Evolutionary conservation across 2,797 vertebrate species (phyloP).

Genomic region (Kryptopterus vitreolus): DNA sequence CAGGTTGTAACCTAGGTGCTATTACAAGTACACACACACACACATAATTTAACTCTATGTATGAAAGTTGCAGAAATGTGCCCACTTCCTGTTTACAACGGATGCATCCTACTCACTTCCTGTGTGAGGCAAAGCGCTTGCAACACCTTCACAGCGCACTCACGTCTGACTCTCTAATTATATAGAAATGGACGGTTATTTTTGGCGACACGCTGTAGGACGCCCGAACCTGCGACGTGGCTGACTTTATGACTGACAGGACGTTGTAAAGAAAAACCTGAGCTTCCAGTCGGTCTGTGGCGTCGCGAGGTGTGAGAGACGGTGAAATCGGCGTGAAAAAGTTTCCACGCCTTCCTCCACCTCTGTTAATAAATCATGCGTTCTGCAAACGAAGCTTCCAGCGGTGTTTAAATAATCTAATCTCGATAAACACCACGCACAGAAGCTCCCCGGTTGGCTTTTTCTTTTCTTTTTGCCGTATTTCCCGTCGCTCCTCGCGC

Average conservation of each 20-base stretch:
- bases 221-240: background rate
- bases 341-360: background rate
- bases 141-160: background rate
- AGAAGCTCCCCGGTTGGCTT: constrained; percentile 47
- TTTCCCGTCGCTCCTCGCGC: background rate
- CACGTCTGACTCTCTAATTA: no score
- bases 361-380: background rate
- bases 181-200: background rate
- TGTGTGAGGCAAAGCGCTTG: background rate
- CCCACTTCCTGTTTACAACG: constrained; percentile 19
- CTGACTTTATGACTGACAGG: no score
- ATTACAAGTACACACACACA: no score
- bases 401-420: constrained; percentile 51
- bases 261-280: background rate
- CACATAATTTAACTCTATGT: background rate
- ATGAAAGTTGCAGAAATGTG: constrained; percentile 3
- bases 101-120: constrained; percentile 20
- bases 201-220: background rate
- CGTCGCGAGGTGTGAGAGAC: background rate
- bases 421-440: constrained; percentile 50
- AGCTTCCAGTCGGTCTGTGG: background rate
- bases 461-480: background rate
- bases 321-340: background rate
- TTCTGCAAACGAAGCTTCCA: background rate
- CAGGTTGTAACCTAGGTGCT: background rate